Evolutionary conservation across 2,797 vertebrate genomes (phyloP).

Genomic region (Tokudaia muenninki): DNA sequence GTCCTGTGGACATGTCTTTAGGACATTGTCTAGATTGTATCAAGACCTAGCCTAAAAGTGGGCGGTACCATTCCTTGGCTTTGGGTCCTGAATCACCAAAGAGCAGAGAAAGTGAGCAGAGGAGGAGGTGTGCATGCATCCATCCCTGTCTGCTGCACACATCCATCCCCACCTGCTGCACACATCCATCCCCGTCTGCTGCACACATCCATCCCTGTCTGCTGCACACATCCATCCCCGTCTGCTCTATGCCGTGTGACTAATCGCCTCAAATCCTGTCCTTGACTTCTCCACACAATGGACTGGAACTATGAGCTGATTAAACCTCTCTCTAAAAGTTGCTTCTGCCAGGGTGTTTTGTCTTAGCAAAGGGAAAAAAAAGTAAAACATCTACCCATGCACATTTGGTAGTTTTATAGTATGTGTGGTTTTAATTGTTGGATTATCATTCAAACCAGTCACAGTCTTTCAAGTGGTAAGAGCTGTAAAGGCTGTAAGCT

Average conservation of each 20-base stretch:
- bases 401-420: neutral
- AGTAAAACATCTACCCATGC: fast-evolving
- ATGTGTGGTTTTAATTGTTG: neutral
- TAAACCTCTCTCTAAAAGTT: neutral
- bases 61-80: neutral
- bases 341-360: neutral
- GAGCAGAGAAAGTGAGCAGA: neutral
- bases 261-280: neutral
- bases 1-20: neutral
- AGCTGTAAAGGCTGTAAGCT: neutral
- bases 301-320: neutral
- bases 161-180: neutral
- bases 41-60: neutral
- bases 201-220: no score
- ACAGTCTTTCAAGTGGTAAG: neutral
- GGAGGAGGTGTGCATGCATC: neutral
- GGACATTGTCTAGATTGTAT: neutral
- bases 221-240: neutral
- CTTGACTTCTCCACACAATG: neutral
- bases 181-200: neutral
- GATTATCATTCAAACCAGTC: neutral
- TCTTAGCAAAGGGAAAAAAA: neutral
- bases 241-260: neutral
- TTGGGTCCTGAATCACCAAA: neutral
- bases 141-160: neutral